These are phyloP conservation scores for Laticauda colubrina DNA, from an alignment of 2,113 vertebrate species.

Conservation along the genomic window DNA sequence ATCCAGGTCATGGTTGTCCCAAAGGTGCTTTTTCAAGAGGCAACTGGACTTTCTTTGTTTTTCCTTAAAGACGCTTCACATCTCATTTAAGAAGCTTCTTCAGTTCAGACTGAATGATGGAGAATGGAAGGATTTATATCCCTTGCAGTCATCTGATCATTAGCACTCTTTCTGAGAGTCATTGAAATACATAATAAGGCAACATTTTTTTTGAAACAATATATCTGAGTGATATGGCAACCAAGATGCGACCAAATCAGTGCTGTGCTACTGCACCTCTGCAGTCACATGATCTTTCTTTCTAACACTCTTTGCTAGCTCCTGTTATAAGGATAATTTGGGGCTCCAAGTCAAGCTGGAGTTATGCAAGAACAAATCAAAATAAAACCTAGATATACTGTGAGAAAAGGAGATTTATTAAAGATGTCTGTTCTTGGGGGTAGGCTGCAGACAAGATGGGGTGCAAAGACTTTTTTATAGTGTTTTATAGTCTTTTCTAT, in stretches of 20 bases:
- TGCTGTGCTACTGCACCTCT: background rate
- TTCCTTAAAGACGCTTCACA: background rate
- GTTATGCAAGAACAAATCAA: background rate
- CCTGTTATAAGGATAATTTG: background rate
- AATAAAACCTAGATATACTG: background rate
- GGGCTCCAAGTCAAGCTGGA: background rate
- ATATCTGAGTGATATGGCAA: background rate
- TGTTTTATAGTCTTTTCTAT: too few relatives aligned
- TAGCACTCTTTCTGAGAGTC: background rate
- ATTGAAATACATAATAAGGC: background rate
- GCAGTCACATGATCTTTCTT: background rate
- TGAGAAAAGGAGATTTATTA: background rate
- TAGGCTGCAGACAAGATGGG: background rate
- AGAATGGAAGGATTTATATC: background rate
- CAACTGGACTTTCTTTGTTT: background rate
- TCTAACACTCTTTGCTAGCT: background rate
- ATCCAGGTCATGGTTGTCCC: background rate
- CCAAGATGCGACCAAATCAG: background rate
- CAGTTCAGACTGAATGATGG: background rate
- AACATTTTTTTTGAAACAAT: background rate
- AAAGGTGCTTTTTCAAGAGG: background rate
- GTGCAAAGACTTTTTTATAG: background rate
- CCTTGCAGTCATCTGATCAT: background rate
- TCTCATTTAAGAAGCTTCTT: background rate
- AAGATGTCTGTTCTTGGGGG: background rate